Conservation (phyloP, 2,113 vertebrate genomes). For the Taurulus bubalis region DNA sequence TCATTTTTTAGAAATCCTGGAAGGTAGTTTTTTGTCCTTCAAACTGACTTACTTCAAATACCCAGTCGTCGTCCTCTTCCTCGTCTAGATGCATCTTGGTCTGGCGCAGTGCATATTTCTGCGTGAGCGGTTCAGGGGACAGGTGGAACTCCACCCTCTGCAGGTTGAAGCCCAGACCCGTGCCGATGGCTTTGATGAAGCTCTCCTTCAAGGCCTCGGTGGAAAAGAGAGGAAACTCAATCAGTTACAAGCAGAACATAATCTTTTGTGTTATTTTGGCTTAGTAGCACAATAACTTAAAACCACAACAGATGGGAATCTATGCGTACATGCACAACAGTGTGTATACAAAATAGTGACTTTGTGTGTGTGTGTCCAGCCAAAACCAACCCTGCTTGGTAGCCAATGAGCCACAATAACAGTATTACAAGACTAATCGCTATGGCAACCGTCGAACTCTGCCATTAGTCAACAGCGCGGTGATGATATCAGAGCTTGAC, state of each 20-base stretch:
- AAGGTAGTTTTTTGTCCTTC: not conserved
- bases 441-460: conserved; percentile 77
- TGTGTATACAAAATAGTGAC: conserved; percentile 47
- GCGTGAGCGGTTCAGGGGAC: conserved; percentile 83
- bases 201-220: conserved; percentile 95
- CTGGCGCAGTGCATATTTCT: conserved; percentile 83
- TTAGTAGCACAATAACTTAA: conserved; percentile 29
- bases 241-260: conserved; percentile 20
- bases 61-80: conserved; percentile 80
- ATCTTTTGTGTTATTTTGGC: conserved; percentile 30
- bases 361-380: conserved; percentile 37
- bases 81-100: conserved; percentile 93
- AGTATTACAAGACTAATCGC: conserved; percentile 76
- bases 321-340: conserved; percentile 43
- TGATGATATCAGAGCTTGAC: conserved; percentile 77
- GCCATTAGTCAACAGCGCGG: conserved; percentile 76
- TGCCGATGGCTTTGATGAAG: conserved; percentile 95
- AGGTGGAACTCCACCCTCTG: conserved; percentile 93
- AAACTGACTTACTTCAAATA: conserved; percentile 78
- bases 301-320: conserved; percentile 54
- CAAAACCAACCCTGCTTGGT: conserved; percentile 47
- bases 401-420: conserved; percentile 75
- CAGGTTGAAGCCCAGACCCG: conserved; percentile 93
- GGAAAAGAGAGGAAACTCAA: conserved; percentile 20
- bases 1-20: not conserved